phyloP scores from a whole-genome alignment of 1,140 invertebrate species.

The Rhagoletis zephyria region DNA sequence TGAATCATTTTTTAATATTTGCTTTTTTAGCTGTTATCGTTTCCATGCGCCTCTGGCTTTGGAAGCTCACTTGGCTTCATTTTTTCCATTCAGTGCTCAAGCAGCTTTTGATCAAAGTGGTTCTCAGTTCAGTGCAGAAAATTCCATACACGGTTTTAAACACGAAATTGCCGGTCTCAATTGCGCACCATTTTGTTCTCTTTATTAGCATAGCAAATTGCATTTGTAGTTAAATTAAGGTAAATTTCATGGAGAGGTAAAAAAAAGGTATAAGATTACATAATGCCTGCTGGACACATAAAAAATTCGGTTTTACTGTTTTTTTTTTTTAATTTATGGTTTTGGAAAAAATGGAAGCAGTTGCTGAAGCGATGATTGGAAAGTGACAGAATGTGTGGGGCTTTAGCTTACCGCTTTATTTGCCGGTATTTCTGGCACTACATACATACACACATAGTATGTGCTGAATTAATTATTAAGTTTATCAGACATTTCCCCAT shows the following conservation, averaged over 20 bases:
- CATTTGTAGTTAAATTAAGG: constrained; percentile 39
- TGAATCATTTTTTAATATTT: neutral
- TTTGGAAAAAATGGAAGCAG: neutral
- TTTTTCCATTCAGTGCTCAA: constrained; percentile 46
- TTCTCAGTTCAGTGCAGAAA: neutral
- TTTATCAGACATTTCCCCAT: neutral
- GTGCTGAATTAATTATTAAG: no score
- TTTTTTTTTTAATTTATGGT: neutral
- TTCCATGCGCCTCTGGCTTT: constrained; percentile 29
- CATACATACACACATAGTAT: neutral
- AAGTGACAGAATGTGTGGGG: neutral
- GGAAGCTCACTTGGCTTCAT: neutral
- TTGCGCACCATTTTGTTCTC: neutral
- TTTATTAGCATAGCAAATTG: neutral
- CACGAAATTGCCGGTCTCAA: constrained; percentile 20
- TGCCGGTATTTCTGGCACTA: neutral
- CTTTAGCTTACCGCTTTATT: neutral
- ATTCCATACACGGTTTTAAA: constrained; percentile 28
- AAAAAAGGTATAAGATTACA: neutral
- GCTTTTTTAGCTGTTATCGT: constrained; percentile 1
- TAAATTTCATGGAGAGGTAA: neutral
- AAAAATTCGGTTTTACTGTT: neutral
- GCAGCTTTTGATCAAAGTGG: constrained; percentile 43
- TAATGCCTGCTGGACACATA: neutral
- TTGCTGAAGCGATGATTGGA: neutral